Percentiles rank a stretch among this genome's conserved stretches.
Conservation (phyloP, 2,113 vertebrate species). For the Clarias gariepinus region DNA sequence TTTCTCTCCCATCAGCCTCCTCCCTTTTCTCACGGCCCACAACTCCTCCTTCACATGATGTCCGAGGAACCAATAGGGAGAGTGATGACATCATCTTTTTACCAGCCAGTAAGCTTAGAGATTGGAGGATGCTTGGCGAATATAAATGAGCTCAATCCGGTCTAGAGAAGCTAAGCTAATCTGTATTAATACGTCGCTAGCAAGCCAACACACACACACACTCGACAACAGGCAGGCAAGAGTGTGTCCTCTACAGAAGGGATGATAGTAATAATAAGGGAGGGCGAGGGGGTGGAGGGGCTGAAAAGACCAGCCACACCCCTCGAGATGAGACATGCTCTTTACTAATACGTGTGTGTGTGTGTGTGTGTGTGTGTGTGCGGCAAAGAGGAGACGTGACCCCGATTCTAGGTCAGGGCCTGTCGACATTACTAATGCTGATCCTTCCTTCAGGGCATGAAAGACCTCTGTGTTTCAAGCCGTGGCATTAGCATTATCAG, state of each 20-base stretch:
- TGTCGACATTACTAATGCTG: slow-evolving; percentile 53
- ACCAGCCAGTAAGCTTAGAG: slow-evolving; percentile 75
- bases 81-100: slow-evolving; percentile 92
- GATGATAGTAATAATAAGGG: neutral
- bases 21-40: slow-evolving; percentile 77
- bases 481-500: slow-evolving; percentile 57
- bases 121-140: slow-evolving; percentile 73
- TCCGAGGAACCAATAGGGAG: slow-evolving; percentile 82
- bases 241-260: neutral
- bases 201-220: slow-evolving; percentile 36
- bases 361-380: neutral
- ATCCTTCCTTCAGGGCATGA: slow-evolving; percentile 41
- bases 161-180: slow-evolving; percentile 61
- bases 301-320: slow-evolving; percentile 53
- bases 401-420: slow-evolving; percentile 35
- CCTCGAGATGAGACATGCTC: slow-evolving; percentile 53
- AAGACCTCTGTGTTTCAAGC: slow-evolving; percentile 48
- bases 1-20: slow-evolving; percentile 80
- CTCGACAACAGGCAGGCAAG: slow-evolving; percentile 41
- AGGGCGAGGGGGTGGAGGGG: neutral
- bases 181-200: slow-evolving; percentile 39
- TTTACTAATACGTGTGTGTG: slow-evolving; percentile 13
- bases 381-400: slow-evolving; percentile 2
- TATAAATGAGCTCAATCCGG: slow-evolving; percentile 67
- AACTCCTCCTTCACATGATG: slow-evolving; percentile 73